Base-by-base conservation (phyloP, 1,140 invertebrate species). In the Leptinotarsa undecemlineata region DNA sequence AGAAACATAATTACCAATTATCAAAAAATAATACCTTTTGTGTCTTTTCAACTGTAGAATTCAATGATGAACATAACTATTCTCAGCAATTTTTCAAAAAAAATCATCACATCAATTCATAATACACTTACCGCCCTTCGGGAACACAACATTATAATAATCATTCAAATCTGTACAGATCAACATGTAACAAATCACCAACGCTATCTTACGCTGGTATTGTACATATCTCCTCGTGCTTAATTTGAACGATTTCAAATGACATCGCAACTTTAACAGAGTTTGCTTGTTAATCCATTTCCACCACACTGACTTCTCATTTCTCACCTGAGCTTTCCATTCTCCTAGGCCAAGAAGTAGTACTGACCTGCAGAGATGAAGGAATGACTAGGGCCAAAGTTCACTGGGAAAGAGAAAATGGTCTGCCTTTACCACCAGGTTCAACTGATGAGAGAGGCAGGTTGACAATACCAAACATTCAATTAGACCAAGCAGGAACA, bases 311-410 rank as follows among this genome's bases (percentile, higher is more conserved):
- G 33, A 11, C 33, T 42, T 21, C 21, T 73, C 51, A 8, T 66
- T 14, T 71, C 5, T 68, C 21, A 70, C 8, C 33, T 42, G 3
- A 42, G 33, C 33, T 42, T 42, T 42, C 33, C 51, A 19, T 57
- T 57, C 51, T 57, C 51, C 69, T 85, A 96, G 95, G 92, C 85
- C 90, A 93, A 63, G 95, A 97, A 86, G 95, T 96, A 13, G 95
- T 96, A 11, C 95, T 96, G 87, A 93, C 94, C 86, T 97, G 95
- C 82, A 91, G 95, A 77, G 96, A 97, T 84, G 95, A 97, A 87
- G 93, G 96, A 71, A 88, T 88, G 0, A 82, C 90, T 19, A 87
- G 95, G 68, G 91, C 92, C 26, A 88, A 88, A 73, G 95, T 97
- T 17, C 88, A 88, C 42, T 96, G 95, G 95, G 81, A 87, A 0